Evolutionary conservation across 2,888 invertebrate species (phyloP).

Genomic region (Ochlodes sylvanus): DNA sequence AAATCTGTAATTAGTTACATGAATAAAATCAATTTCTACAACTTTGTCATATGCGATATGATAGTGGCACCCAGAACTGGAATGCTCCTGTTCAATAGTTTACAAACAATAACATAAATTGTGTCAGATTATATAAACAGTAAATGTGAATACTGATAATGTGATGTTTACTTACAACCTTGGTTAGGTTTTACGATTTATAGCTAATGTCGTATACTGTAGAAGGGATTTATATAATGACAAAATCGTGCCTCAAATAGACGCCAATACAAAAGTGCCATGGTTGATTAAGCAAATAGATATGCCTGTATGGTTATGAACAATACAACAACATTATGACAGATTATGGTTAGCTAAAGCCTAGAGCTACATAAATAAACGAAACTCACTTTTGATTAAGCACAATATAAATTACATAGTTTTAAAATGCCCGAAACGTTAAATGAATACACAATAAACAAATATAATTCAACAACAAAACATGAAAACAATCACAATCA

Average conservation of each 20-base stretch:
- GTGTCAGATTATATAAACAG: background rate
- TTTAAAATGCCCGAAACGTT: background rate
- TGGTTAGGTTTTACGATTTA: background rate
- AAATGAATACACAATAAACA: background rate
- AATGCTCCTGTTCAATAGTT: background rate
- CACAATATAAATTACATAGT: background rate
- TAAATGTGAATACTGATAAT: background rate
- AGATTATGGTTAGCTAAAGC: background rate
- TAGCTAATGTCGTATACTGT: background rate
- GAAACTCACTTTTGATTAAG: background rate
- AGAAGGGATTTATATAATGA: no score
- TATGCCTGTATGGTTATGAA: no score
- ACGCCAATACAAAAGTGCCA: background rate
- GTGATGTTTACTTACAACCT: slow-evolving; percentile 1
- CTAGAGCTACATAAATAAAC: slow-evolving; percentile 4
- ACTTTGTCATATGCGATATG: background rate
- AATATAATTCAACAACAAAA: slow-evolving; percentile 16
- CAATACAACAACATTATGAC: no score
- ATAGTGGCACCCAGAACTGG: slow-evolving; percentile 12
- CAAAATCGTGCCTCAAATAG: no score
- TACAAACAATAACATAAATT: background rate
- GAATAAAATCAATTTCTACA: background rate
- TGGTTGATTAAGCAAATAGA: background rate
- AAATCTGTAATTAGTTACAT: slow-evolving; percentile 6
- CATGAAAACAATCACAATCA: no score